Evolutionary conservation across 2,888 invertebrate species (phyloP).

Genomic region (Aleiodes alternator): DNA sequence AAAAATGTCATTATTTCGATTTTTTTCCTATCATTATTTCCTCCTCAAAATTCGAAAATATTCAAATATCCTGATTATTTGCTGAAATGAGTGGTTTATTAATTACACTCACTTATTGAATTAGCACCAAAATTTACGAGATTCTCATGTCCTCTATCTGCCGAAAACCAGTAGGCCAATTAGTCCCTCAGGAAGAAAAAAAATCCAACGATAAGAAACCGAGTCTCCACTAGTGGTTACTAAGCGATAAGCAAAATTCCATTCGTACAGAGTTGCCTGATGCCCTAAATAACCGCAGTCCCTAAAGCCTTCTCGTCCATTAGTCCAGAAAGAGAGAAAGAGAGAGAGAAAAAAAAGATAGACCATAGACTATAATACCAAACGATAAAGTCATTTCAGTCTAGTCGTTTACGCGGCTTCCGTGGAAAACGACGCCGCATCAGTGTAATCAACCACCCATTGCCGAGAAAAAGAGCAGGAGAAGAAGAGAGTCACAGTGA

Average conservation of each 20-base stretch:
- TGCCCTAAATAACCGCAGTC: conserved; percentile 31
- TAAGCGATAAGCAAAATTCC: conserved; percentile 50
- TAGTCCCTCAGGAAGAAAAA: neutral
- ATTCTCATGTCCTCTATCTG: neutral
- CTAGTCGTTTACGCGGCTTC: conserved; percentile 45
- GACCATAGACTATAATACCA: conserved; percentile 39
- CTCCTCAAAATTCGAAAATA: neutral
- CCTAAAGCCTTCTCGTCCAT: conserved; percentile 51
- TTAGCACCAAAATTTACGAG: no score
- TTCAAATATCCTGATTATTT: no score
- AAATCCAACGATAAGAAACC: neutral
- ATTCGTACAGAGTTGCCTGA: conserved; percentile 38
- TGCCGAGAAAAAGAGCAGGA: neutral
- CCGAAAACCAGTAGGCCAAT: neutral
- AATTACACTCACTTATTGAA: no score
- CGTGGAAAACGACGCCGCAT: conserved; percentile 34
- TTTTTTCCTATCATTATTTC: no score
- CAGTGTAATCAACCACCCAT: conserved; percentile 47
- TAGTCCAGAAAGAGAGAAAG: conserved; percentile 40
- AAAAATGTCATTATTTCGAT: no score
- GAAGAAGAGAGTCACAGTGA: conserved; percentile 5
- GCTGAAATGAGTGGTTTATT: no score
- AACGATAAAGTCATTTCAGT: conserved; percentile 53
- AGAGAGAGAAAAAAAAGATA: conserved; percentile 21
- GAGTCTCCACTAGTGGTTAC: conserved; percentile 21